Evolutionary conservation across 2,888 invertebrate genomes (phyloP).

Genomic region (Chydorus sphaericus): DNA sequence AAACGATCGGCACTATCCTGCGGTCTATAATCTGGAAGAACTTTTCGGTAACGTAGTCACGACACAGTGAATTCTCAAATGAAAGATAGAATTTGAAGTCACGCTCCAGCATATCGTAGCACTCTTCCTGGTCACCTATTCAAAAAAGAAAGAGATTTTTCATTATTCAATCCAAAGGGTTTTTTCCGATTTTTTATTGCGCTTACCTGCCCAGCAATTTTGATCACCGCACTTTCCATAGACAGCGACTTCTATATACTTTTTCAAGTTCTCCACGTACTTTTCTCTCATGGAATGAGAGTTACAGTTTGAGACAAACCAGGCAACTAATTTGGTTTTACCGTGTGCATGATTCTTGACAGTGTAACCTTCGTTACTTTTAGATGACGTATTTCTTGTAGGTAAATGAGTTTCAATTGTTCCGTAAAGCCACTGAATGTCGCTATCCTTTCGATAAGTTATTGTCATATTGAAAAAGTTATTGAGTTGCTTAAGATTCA

Average conservation of each 20-base stretch:
- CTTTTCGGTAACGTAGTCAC: slow-evolving; percentile 91
- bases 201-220: slow-evolving; percentile 50
- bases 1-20: slow-evolving; percentile 81
- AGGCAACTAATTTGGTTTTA: slow-evolving; percentile 43
- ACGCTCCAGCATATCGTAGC: slow-evolving; percentile 74
- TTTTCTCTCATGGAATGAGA: slow-evolving; percentile 77
- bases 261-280: slow-evolving; percentile 69
- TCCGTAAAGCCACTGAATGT: slow-evolving; percentile 10
- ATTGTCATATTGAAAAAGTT: slow-evolving; percentile 12
- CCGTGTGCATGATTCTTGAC: slow-evolving; percentile 5
- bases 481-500: not conserved
- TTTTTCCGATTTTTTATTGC: no score
- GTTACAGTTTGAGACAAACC: slow-evolving; percentile 96
- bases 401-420: not conserved
- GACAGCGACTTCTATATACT: slow-evolving; percentile 76
- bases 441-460: not conserved
- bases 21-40: slow-evolving; percentile 58
- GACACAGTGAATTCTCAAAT: slow-evolving; percentile 93
- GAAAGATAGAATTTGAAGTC: slow-evolving; percentile 95
- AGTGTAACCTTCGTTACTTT: not conserved
- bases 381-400: not conserved
- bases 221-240: slow-evolving; percentile 72
- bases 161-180: no score
- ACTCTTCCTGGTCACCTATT: slow-evolving; percentile 52
- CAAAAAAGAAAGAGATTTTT: no score